A percentile compares a stretch with the other conserved stretches of the same genome.
phyloP scores from a whole-genome alignment of 2,113 vertebrate genomes.

The Oncorhynchus mykiss region DNA sequence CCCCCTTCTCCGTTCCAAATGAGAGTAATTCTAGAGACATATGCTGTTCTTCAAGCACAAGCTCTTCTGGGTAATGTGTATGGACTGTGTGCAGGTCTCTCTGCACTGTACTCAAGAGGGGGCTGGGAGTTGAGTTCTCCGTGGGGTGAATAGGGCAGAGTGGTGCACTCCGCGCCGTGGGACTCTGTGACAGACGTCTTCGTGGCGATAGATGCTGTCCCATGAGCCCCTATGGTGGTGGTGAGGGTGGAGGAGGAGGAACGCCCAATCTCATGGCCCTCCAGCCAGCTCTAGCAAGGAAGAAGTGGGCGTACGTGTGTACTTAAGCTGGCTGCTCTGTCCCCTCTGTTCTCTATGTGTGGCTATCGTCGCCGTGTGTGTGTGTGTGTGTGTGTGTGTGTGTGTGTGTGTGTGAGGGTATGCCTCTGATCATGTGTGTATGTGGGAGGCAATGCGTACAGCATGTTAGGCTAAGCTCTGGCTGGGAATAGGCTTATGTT shows the following conservation, averaged over 20 bases:
- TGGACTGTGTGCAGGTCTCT: not conserved
- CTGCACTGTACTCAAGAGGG: not conserved
- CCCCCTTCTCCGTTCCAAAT: not conserved
- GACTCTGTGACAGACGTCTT: not conserved
- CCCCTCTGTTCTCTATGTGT: not conserved
- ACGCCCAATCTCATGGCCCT: conserved; percentile 12
- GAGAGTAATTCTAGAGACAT: not conserved
- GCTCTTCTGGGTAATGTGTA: not conserved
- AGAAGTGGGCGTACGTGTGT: conserved; percentile 19
- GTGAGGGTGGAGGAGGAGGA: not conserved
- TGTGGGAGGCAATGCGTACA: not conserved
- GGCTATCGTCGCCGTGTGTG: not conserved
- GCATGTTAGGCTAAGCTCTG: not conserved
- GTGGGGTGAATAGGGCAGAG: not conserved
- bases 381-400: not conserved
- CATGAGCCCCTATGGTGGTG: not conserved
- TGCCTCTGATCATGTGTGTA: not conserved
- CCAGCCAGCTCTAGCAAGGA: not conserved
- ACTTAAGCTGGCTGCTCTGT: not conserved
- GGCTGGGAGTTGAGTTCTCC: not conserved
- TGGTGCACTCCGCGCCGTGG: not conserved
- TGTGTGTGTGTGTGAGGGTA: not conserved
- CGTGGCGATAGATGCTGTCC: not conserved
- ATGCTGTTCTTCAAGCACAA: not conserved
- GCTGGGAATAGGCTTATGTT: not conserved